Base-by-base conservation (phyloP, 2,888 invertebrate genomes). In the Willowsia nigromaculata region DNA sequence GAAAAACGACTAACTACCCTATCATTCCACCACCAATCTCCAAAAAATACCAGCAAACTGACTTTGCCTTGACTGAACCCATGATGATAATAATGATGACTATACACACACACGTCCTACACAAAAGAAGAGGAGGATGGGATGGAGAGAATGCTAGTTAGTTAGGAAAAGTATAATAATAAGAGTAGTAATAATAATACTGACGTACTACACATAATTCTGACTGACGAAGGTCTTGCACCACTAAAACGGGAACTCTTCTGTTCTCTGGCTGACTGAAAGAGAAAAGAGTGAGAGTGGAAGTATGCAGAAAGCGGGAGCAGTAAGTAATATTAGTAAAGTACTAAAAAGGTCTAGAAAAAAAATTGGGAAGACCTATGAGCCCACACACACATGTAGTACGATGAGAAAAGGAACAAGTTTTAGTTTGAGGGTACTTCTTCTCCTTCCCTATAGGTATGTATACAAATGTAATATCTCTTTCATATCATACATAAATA, bases 191-290 rank as follows among this genome's bases (percentile, higher is more conserved):
- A 83, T 88, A 87, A 87, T 87, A 88, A 88, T 84, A 78, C 83
- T 88, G 83, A 88, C 88, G 78, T 83, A 82, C 37, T 88, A 43
- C 88, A 82, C 88, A 88, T 88, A 88, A 88, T 88, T 88, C 88
- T 78, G 83, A 81, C 62, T 88, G 87, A 88, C 78, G 83, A 88
- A 88, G 83, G 88, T 83, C 88, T 68, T 68, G 68, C 27, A 33
- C 2, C 37, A 74, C 65, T 65, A 22, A 50, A 62, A 84, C 71
- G 53, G 37, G 59, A 59, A 78, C 53, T 43, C 68, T 59, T 25
- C 59, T 33, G 43, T 33, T 65, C 65, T 33, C 47, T 65, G 13
- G 15, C 68, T 37, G 37, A 59, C 65, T 65, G 27, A 50, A 78
- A 50, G 78, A 27, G 78, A 50, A 50, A 33, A 33, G 68, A 71